Conservation (phyloP, 2,888 invertebrate species). For the Ophion ventricosus region DNA sequence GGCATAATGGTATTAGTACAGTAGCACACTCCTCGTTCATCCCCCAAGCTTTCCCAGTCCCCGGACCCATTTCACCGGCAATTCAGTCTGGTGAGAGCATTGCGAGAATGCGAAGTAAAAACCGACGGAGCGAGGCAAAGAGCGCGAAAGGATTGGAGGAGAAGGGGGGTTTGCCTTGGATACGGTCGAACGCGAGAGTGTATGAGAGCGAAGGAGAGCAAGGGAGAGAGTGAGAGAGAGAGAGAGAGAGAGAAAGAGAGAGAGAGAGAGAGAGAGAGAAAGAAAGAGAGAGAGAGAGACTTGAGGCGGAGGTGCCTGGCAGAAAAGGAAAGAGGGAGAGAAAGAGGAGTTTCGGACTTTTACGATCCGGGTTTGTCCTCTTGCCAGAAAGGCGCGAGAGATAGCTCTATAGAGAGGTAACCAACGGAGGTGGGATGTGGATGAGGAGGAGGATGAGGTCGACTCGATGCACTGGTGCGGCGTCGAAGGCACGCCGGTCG, state of each 20-base stretch:
- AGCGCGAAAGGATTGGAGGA: slow-evolving; percentile 34
- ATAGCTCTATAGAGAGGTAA: slow-evolving; percentile 43
- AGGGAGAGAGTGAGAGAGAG: slow-evolving; percentile 3
- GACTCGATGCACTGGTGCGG: slow-evolving; percentile 55
- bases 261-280: slow-evolving; percentile 3
- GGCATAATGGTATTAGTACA: slow-evolving; percentile 27
- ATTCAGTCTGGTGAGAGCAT: slow-evolving; percentile 59
- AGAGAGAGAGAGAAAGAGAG: slow-evolving; percentile 1
- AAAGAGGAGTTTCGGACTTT: slow-evolving; percentile 76
- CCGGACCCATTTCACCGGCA: slow-evolving; percentile 69
- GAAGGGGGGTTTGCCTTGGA: slow-evolving; percentile 22
- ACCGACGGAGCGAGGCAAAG: slow-evolving; percentile 51
- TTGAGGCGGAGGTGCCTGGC: slow-evolving; percentile 63
- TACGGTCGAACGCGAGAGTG: background rate
- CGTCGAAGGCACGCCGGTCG: slow-evolving; percentile 56
- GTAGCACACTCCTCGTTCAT: slow-evolving; percentile 23
- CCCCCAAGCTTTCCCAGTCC: slow-evolving; percentile 38
- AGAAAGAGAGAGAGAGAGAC: slow-evolving; percentile 10
- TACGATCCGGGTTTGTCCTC: slow-evolving; percentile 71
- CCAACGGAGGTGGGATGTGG: slow-evolving; percentile 7
- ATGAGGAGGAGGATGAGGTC: slow-evolving; percentile 43
- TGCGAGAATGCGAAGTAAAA: slow-evolving; percentile 52
- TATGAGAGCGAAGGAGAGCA: background rate
- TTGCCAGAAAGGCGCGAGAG: slow-evolving; percentile 65
- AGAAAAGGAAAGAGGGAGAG: slow-evolving; percentile 53